Base-by-base conservation (phyloP, 2,797 vertebrate genomes). In the Lithobates pipiens region DNA sequence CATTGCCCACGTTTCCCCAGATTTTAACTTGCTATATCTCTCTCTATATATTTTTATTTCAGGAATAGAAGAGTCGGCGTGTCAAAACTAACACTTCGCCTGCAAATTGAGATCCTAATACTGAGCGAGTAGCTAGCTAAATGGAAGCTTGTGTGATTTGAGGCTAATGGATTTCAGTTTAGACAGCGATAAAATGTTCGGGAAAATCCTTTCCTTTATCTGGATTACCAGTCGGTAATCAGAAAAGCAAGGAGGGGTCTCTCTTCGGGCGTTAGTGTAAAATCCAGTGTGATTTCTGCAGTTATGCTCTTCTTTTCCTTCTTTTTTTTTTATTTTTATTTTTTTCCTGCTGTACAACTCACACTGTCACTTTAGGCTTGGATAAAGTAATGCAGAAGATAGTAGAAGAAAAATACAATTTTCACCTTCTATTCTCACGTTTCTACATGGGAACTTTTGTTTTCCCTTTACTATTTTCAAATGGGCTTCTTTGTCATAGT, bases 151-250 rank as follows among this genome's bases (percentile, higher is more conserved):
- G n/a, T 73, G 70, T 79, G 54, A 73, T 73, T 36, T 23, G 50
- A 25, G 57, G 77, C 39, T 85, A 85, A 85, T 85, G 77, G 83
- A 65, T 79, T 71, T 78, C 13, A 63, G 69, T 67, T 68, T 25
- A 77, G 82, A 63, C 68, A 13, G 46, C 73, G 54, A 74, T n/a
- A 75, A 61, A 80, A 72, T 71, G 80, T 61, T 42, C 65, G 8
- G 5, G 21, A 82, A 82, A 46, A 82, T 80, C 80, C 71, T 13
- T 10, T 44, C 11, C 9, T 83, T 69, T 77, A 70, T 57, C 82
- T 50, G 82, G 63, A 76, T 76, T 76, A 75, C 9, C 15, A 36
- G 50, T 65, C 57, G 18, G 80, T 67, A 46, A 39, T 72, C 42
- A n/a, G n/a, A n/a, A 63, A 46, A 69, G 4, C 11, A 25, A 79